These are phyloP conservation scores for Phorcus lineatus DNA, from an alignment of 2,888 invertebrate species.

Conservation along the genomic window DNA sequence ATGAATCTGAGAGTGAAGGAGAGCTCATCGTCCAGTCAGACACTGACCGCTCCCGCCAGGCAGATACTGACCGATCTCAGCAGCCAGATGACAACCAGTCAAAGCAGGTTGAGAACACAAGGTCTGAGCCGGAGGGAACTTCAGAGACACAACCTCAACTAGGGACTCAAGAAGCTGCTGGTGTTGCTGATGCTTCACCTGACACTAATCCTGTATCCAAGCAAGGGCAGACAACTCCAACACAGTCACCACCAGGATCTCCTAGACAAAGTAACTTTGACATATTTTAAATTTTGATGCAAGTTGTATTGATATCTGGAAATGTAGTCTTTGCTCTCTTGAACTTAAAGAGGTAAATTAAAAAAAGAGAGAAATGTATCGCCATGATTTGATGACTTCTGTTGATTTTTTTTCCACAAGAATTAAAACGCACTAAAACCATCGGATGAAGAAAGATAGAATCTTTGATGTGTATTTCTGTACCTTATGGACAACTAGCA, in stretches of 20 bases:
- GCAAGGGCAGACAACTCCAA: neutral
- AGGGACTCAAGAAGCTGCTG: neutral
- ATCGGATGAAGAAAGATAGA: no score
- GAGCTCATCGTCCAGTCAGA: constrained; percentile 7
- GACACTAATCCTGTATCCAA: neutral
- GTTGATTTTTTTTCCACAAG: no score
- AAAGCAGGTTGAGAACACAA: neutral
- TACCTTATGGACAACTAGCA: no score
- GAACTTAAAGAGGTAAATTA: neutral
- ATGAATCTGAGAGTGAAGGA: constrained; percentile 27
- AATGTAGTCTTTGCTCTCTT: no score
- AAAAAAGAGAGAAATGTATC: neutral
- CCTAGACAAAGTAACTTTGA: neutral
- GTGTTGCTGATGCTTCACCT: neutral
- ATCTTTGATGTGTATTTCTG: no score
- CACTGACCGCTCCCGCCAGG: neutral
- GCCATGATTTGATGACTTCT: no score
- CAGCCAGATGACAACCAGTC: neutral
- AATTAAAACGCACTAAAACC: no score
- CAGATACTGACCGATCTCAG: neutral
- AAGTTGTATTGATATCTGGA: no score
- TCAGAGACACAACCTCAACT: neutral
- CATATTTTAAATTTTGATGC: no score
- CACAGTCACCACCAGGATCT: neutral
- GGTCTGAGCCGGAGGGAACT: neutral